Conservation (phyloP, 2,113 vertebrate genomes). For the Centropristis striata region DNA sequence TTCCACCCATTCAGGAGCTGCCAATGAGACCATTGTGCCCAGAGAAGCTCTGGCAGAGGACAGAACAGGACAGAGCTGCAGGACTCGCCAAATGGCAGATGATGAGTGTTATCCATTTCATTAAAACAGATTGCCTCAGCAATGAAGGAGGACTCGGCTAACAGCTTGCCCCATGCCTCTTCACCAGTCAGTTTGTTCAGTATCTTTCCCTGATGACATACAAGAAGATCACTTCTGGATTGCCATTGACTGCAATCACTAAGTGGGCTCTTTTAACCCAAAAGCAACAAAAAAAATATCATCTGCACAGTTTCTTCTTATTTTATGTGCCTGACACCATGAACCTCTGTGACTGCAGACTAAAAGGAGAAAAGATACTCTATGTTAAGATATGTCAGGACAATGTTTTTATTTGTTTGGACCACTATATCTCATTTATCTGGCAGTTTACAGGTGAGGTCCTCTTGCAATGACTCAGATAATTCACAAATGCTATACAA, state of each 20-base stretch:
- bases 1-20: conserved; percentile 25
- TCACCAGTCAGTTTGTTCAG: background rate
- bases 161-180: background rate
- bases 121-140: conserved; percentile 36
- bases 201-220: background rate
- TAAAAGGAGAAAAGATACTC: background rate
- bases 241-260: background rate
- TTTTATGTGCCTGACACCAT: background rate
- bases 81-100: conserved; percentile 38
- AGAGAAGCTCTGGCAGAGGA: conserved; percentile 25
- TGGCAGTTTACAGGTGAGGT: no score
- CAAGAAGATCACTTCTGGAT: background rate
- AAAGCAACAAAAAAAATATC: background rate
- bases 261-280: background rate
- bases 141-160: background rate
- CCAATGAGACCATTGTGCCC: conserved; percentile 17
- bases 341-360: background rate
- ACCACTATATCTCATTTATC: no score
- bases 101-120: conserved; percentile 47
- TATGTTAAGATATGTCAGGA: no score
- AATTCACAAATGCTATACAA: no score
- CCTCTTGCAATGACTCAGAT: no score
- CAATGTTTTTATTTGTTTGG: no score
- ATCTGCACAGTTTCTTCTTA: background rate
- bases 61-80: background rate